Base-by-base conservation (phyloP, 2,888 invertebrate genomes). In the Chymomyza fuscimana region DNA sequence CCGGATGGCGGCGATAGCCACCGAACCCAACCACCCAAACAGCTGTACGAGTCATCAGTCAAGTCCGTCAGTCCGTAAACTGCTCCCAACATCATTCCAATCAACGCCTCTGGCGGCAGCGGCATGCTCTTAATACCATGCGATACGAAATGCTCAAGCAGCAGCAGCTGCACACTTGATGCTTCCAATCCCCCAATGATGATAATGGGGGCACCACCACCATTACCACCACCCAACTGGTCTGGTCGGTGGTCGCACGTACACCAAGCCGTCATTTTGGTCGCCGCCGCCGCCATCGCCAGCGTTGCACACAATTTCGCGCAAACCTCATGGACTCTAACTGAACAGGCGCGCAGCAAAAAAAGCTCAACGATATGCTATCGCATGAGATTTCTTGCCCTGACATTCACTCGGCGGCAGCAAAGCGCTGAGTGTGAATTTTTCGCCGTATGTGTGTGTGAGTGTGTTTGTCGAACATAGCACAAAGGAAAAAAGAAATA, bases 321-420 rank as follows among this genome's bases (percentile, higher is more conserved):
- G 91, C 88, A 88, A 89, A 89, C 87, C 88, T 90, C 91, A 89
- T 91, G 91, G 91, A 91, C 91, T 91, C 91, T 91, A 91, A 89
- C 73, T 78, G 79, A 89, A 80, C 83, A 90, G 91, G 91, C 82
- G 70, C 79, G 46, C 90, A 91, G 89, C 70, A 60, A 5, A 0
- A 6, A 9, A 12, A 67, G 74, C 60, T 6, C 32, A 72, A 61
- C 29, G 62, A 10, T 5, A 46, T 58, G 19, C 77, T 79, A 65
- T 66, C 69, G 70, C 64, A 82, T 69, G 77, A 71, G 73, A 73
- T 72, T 77, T 72, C 72, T 76, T 64, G 78, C 72, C 78, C 73
- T 73, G 76, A 75, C 76, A 77, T 76, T 87, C 87, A 84, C 83
- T 87, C 83, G 77, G 73, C 52, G 12, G 54, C 58, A n/a, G 25